A percentile compares a stretch with the other conserved stretches of the same genome.
phyloP scores from a whole-genome alignment of 2,797 vertebrate genomes.

The Taenioides sp. region DNA sequence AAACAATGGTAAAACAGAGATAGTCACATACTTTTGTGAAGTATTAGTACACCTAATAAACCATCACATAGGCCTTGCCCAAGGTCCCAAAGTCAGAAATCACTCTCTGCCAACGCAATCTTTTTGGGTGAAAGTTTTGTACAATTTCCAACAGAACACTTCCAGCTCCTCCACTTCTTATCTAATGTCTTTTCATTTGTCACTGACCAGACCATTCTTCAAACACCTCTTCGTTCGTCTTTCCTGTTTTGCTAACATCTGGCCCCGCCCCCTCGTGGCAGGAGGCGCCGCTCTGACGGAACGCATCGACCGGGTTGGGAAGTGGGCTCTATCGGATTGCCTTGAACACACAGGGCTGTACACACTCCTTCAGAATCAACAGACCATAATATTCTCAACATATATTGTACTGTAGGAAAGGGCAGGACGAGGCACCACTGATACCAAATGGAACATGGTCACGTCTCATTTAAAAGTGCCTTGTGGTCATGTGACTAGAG shows the following conservation, averaged over 20 bases:
- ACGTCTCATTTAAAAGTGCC: not conserved
- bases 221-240: not conserved
- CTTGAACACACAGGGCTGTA: not conserved
- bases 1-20: no score
- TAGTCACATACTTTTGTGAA: no score
- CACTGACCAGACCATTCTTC: constrained; percentile 25
- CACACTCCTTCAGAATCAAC: not conserved
- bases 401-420: not conserved
- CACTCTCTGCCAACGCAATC: not conserved
- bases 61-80: no score
- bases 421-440: not conserved
- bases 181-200: constrained; percentile 31
- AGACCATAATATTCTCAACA: not conserved
- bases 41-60: no score
- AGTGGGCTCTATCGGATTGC: constrained; percentile 13
- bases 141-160: constrained; percentile 11
- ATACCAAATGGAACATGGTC: not conserved
- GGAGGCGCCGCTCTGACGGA: constrained; percentile 38
- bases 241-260: constrained; percentile 9
- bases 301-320: constrained; percentile 38
- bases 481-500: not conserved
- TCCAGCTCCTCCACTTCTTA: constrained; percentile 18
- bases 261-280: constrained; percentile 9
- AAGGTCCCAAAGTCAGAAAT: no score
- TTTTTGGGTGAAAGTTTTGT: not conserved